Conservation (phyloP, 2,888 invertebrate genomes). For the Carcina quercana region DNA sequence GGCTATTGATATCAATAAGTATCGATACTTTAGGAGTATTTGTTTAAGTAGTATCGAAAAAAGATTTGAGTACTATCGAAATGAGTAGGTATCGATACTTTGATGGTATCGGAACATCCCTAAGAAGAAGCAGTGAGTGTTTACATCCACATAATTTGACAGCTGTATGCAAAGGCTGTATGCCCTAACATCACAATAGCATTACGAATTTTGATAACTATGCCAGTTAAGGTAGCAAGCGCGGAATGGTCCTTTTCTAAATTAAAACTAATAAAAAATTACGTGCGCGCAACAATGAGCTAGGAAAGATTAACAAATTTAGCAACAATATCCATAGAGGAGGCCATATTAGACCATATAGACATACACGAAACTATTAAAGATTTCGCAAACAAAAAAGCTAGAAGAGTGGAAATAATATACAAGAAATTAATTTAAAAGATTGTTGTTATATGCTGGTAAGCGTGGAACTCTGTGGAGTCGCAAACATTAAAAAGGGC, state of each 20-base stretch:
- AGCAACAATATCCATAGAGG: constrained; percentile 18
- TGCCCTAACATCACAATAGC: constrained; percentile 15
- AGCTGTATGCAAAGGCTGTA: too few species aligned
- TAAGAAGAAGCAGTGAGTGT: too few species aligned
- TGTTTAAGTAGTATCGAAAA: too few species aligned
- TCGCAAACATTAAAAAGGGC: too few species aligned
- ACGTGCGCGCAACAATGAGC: constrained; percentile 14
- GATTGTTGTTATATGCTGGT: too few species aligned
- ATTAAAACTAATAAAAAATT: constrained; percentile 17
- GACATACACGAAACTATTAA: constrained; percentile 19
- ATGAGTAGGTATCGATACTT: too few species aligned
- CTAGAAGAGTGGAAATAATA: constrained; percentile 18
- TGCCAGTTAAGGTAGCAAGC: constrained; percentile 16
- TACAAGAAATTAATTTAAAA: too few species aligned
- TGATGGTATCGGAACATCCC: too few species aligned
- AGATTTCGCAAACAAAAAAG: constrained; percentile 18
- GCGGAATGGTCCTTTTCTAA: constrained; percentile 16
- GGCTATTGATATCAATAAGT: too few species aligned
- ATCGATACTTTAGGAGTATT: too few species aligned
- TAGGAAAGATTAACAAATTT: constrained; percentile 17
- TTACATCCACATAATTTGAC: constrained; percentile 14
- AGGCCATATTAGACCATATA: constrained; percentile 18
- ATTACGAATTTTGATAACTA: constrained; percentile 16
- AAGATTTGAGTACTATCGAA: too few species aligned
- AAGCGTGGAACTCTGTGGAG: too few species aligned